Conservation (phyloP, 2,888 invertebrate species). For the Papilio demoleus region DNA sequence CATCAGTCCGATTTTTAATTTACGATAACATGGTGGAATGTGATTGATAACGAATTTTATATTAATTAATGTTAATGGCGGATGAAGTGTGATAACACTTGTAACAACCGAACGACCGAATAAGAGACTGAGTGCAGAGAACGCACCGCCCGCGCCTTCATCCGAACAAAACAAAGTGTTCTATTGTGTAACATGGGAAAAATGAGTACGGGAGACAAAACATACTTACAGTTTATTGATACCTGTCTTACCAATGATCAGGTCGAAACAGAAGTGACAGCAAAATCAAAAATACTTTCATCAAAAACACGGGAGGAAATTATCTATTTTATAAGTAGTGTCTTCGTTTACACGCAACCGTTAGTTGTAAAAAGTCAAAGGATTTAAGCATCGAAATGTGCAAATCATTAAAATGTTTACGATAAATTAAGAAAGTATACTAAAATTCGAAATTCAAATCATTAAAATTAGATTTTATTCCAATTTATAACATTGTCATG, state of each 20-base stretch:
- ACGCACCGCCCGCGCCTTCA: constrained; percentile 54
- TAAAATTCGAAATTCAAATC: neutral
- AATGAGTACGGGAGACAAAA: constrained; percentile 69
- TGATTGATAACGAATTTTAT: neutral
- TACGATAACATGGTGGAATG: constrained; percentile 31
- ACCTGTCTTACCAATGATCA: constrained; percentile 40
- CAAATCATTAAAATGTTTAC: neutral
- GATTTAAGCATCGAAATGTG: neutral
- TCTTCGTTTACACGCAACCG: neutral
- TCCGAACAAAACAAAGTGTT: constrained; percentile 67
- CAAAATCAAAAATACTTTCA: constrained; percentile 15
- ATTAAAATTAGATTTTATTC: neutral
- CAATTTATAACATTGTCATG: neutral
- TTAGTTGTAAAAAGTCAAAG: neutral
- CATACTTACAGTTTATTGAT: constrained; percentile 49
- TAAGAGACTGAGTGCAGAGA: constrained; percentile 65
- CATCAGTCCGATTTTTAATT: constrained; percentile 54
- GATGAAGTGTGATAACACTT: constrained; percentile 51
- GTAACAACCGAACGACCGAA: constrained; percentile 63
- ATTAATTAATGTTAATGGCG: constrained; percentile 16
- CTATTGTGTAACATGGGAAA: constrained; percentile 79
- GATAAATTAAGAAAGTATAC: neutral
- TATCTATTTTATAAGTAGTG: neutral
- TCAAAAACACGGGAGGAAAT: neutral
- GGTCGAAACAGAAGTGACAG: constrained; percentile 2